Evolutionary conservation across 2,113 vertebrate genomes (phyloP).

Genomic region (Symphodus melops): DNA sequence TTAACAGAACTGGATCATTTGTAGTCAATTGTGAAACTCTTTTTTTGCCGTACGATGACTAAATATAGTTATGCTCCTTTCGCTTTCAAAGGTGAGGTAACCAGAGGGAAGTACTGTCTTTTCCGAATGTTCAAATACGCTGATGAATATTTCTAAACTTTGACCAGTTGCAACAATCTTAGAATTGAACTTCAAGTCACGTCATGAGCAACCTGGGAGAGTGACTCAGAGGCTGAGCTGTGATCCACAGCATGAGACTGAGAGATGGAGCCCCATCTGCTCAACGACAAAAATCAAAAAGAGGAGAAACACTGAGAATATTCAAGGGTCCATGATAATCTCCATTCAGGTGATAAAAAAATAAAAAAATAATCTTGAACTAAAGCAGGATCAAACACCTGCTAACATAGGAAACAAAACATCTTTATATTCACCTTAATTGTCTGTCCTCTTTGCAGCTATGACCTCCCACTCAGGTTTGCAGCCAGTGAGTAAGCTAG

Average conservation of each 20-base stretch:
- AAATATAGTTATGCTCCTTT: conserved; percentile 11
- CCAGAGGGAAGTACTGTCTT: neutral
- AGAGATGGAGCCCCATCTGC: conserved; percentile 70
- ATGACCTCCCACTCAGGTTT: neutral
- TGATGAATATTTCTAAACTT: conserved; percentile 21
- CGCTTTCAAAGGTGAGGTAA: neutral
- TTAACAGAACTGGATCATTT: neutral
- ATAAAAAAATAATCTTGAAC: too few relatives aligned
- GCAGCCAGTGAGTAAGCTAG: neutral
- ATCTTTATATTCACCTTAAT: neutral
- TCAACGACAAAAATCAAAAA: conserved; percentile 56
- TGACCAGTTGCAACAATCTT: conserved; percentile 30
- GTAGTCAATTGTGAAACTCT: conserved; percentile 1
- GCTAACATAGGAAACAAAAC: neutral
- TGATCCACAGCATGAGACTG: conserved; percentile 64
- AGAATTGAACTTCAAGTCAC: conserved; percentile 45
- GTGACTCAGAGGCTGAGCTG: conserved; percentile 72
- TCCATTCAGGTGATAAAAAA: conserved; percentile 32
- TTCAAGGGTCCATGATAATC: conserved; percentile 17
- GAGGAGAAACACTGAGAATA: conserved; percentile 42
- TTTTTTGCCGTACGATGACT: conserved; percentile 11
- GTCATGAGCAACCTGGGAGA: conserved; percentile 62
- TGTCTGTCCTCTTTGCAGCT: neutral
- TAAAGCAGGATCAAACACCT: neutral
- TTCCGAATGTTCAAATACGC: neutral